Percentiles rank a stretch among this genome's conserved stretches.
These are phyloP conservation scores for Tipula lateralis DNA, from an alignment of 2,888 invertebrate species.

Conservation along the genomic window DNA sequence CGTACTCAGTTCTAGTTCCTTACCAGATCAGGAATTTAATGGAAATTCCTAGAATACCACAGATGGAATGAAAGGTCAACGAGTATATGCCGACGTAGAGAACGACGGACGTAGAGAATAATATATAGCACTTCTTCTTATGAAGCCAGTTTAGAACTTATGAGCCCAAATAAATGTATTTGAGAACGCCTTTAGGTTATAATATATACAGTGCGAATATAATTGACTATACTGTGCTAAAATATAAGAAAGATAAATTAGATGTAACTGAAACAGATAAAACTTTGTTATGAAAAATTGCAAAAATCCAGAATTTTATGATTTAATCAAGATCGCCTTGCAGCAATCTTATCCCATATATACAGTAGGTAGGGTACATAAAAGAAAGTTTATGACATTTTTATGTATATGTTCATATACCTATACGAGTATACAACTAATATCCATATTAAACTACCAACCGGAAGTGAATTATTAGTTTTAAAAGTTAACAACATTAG, in stretches of 20 bases:
- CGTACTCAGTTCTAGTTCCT: no score
- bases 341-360: not conserved
- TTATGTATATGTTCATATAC: not conserved
- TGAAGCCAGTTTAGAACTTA: no score
- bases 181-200: no score
- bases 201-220: not conserved
- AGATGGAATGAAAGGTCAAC: no score
- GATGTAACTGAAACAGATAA: not conserved
- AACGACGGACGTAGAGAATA: no score
- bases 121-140: no score
- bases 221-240: not conserved
- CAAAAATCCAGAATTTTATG: not conserved
- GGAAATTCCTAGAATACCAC: no score
- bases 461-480: constrained; percentile 19
- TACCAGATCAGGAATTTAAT: no score
- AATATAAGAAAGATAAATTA: not conserved
- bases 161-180: no score
- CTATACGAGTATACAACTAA: not conserved
- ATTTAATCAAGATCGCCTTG: not conserved
- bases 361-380: not conserved
- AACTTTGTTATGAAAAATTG: not conserved
- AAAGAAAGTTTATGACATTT: not conserved
- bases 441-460: not conserved
- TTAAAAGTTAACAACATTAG: not conserved
- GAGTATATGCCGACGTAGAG: no score